Percentiles rank a stretch among this genome's conserved stretches.
These are phyloP conservation scores for Sarcoramphus papa DNA, from an alignment of 2,797 vertebrate species.

Conservation along the genomic window DNA sequence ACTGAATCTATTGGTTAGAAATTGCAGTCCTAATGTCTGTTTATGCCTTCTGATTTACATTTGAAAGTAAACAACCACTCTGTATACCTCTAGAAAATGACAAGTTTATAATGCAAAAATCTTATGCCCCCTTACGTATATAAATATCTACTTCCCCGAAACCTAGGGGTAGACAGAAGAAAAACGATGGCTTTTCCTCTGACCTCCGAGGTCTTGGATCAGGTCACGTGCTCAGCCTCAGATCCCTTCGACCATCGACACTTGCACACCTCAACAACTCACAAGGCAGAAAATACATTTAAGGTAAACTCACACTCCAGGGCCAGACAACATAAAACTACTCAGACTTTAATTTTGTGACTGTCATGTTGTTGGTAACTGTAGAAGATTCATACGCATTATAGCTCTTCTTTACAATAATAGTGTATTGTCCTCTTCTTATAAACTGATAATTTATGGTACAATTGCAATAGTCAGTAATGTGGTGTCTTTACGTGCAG, in stretches of 20 bases:
- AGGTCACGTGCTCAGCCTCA: not conserved
- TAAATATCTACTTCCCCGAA: not conserved
- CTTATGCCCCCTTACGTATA: not conserved
- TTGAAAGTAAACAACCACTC: not conserved
- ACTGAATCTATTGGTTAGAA: not conserved
- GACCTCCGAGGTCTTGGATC: not conserved
- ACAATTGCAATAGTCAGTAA: slow-evolving; percentile 8
- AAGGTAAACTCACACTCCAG: not conserved
- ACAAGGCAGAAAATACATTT: not conserved
- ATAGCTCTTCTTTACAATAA: not conserved
- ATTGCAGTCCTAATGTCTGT: not conserved
- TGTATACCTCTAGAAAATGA: not conserved
- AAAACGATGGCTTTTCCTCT: not conserved
- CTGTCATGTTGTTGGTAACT: not conserved
- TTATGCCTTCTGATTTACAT: not conserved
- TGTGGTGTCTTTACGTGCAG: not conserved
- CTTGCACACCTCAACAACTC: not conserved
- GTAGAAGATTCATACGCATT: not conserved
- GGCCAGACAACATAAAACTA: not conserved
- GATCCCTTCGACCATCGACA: not conserved
- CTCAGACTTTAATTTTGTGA: not conserved
- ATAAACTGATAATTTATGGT: not conserved
- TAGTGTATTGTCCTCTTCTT: not conserved
- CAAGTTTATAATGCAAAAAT: not conserved
- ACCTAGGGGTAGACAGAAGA: not conserved